phyloP scores from a whole-genome alignment of 2,113 vertebrate genomes.

The Myiagra hebetior region DNA sequence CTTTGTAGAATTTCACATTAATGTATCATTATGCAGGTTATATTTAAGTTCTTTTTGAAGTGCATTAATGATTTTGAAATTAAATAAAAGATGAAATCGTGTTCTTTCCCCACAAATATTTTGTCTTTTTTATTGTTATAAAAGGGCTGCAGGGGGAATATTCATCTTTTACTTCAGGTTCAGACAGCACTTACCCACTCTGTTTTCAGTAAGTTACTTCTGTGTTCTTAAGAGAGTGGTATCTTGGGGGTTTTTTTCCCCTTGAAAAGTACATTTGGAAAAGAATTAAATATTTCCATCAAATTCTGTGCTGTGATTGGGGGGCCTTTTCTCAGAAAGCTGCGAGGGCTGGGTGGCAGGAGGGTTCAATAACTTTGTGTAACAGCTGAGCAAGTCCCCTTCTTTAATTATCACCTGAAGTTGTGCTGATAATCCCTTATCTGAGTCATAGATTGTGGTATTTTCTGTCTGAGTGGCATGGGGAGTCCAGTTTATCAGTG shows the following conservation, averaged over 20 bases:
- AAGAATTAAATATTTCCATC: background rate
- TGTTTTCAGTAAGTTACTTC: background rate
- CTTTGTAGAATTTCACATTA: conserved; percentile 61
- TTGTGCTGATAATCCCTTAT: background rate
- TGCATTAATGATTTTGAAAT: background rate
- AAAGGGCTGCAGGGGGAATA: background rate
- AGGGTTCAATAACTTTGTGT: background rate
- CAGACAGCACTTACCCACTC: background rate
- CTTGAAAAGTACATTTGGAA: background rate
- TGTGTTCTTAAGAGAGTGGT: background rate
- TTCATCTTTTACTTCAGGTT: background rate
- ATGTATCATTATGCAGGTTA: background rate
- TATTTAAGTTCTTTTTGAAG: background rate
- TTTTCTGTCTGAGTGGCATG: background rate
- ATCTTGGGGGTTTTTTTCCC: accelerated
- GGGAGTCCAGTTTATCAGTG: background rate
- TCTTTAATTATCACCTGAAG: background rate
- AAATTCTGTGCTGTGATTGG: background rate
- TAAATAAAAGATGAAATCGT: background rate
- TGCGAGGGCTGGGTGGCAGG: background rate
- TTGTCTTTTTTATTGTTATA: background rate
- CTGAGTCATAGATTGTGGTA: no score
- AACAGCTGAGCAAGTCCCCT: background rate
- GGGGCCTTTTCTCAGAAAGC: background rate
- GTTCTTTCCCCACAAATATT: background rate